Conservation (phyloP, 2,888 invertebrate species). For the Patella caerulea region DNA sequence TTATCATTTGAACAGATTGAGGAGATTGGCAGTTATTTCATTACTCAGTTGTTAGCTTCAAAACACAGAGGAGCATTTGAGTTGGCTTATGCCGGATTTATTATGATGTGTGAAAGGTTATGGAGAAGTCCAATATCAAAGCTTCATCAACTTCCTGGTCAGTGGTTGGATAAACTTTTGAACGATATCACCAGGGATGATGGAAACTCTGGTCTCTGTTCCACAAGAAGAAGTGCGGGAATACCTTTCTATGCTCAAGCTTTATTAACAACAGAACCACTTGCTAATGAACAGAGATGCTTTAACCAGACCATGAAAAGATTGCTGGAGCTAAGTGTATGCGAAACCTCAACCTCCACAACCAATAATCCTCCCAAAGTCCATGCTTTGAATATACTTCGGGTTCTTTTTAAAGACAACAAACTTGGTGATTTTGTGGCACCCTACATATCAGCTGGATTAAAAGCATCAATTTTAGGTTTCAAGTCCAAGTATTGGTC, state of each 20-base stretch:
- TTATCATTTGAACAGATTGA: conserved; percentile 48
- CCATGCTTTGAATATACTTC: conserved; percentile 89
- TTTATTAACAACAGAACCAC: conserved; percentile 82
- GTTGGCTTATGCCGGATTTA: conserved; percentile 92
- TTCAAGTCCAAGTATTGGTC: conserved; percentile 85
- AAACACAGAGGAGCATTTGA: conserved; percentile 98
- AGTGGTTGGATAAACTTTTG: conserved; percentile 71
- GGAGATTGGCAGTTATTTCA: conserved; percentile 64
- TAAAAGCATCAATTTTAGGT: conserved; percentile 82
- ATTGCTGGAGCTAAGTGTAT: conserved; percentile 74
- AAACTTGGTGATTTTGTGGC: conserved; percentile 82
- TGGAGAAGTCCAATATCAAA: conserved; percentile 73
- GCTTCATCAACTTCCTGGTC: conserved; percentile 59
- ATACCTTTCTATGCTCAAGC: conserved; percentile 93
- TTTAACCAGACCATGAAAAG: conserved; percentile 77
- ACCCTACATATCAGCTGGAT: conserved; percentile 80
- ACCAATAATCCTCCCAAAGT: conserved; percentile 64
- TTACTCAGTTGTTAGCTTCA: conserved; percentile 75
- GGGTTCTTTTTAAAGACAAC: conserved; percentile 85
- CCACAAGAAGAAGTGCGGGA: conserved; percentile 93
- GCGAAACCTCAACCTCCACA: background rate
- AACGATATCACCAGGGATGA: conserved; percentile 62
- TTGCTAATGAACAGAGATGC: conserved; percentile 75
- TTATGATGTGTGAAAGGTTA: conserved; percentile 80
- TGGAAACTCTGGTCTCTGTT: conserved; percentile 74